Conservation (phyloP, 1,140 invertebrate species). For the Tenebrio molitor region DNA sequence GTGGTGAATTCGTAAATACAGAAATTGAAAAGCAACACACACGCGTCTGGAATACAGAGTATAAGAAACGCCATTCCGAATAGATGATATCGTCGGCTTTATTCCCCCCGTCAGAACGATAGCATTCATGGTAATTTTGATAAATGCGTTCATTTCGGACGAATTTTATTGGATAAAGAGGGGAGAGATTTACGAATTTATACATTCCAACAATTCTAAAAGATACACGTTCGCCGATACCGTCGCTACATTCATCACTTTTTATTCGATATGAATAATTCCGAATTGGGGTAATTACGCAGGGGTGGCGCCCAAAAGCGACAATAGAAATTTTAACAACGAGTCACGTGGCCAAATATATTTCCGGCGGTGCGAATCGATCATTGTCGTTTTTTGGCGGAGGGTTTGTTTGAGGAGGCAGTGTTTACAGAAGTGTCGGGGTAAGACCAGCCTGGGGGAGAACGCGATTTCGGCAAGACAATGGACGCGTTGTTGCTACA, state of each 20-base stretch:
- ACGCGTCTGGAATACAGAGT: conserved; percentile 12
- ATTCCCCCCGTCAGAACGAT: conserved; percentile 31
- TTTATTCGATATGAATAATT: conserved; percentile 25
- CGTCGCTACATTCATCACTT: conserved; percentile 2
- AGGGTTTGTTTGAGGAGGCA: conserved; percentile 3
- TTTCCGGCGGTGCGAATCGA: no score
- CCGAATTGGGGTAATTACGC: no score
- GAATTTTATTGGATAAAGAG: conserved; percentile 36
- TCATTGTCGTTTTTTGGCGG: conserved; percentile 3
- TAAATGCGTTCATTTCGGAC: conserved; percentile 33
- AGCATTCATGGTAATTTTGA: conserved; percentile 37
- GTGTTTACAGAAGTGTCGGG: conserved; percentile 9
- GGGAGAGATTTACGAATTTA: conserved; percentile 35
- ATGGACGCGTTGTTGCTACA: conserved; percentile 9
- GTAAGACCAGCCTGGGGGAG: not conserved
- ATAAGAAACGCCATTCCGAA: conserved; percentile 23
- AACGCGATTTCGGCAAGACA: conserved; percentile 13
- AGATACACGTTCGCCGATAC: not conserved
- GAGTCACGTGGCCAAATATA: no score
- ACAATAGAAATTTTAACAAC: no score
- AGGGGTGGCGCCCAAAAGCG: no score
- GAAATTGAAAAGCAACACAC: conserved; percentile 30
- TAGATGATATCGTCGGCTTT: conserved; percentile 35
- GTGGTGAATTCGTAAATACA: conserved; percentile 15
- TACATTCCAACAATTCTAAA: conserved; percentile 18